Percentiles rank a stretch among this genome's conserved stretches.
phyloP scores from a whole-genome alignment of 2,888 invertebrate genomes.

The Orthosia cruda region DNA sequence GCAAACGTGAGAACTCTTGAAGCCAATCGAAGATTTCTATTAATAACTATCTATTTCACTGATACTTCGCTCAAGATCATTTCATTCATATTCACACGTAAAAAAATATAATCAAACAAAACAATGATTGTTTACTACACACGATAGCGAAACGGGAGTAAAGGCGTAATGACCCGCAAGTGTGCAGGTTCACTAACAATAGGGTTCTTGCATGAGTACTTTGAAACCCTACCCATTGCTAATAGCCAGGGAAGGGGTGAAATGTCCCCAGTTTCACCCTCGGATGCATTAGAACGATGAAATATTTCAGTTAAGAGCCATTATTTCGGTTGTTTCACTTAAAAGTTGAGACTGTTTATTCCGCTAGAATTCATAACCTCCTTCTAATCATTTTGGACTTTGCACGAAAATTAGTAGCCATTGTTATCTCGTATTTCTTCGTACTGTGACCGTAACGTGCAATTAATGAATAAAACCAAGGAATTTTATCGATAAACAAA shows the following conservation, averaged over 20 bases:
- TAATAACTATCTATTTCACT: constrained; percentile 6
- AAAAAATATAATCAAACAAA: constrained; percentile 47
- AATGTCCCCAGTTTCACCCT: constrained; percentile 66
- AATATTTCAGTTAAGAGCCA: constrained; percentile 66
- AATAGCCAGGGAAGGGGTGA: constrained; percentile 68
- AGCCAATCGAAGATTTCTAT: constrained; percentile 27
- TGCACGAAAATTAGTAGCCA: background rate
- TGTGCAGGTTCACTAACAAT: constrained; percentile 71
- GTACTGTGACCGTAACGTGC: background rate
- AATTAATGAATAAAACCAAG: constrained; percentile 3
- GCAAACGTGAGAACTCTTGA: constrained; percentile 38
- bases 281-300: constrained; percentile 54
- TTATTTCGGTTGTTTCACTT: constrained; percentile 66
- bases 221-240: constrained; percentile 70
- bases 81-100: constrained; percentile 52
- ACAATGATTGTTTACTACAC: constrained; percentile 44
- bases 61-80: constrained; percentile 31
- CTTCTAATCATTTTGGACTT: background rate
- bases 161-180: constrained; percentile 67
- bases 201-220: constrained; percentile 63
- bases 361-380: background rate
- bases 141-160: constrained; percentile 26
- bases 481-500: constrained; percentile 21
- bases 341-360: constrained; percentile 31
- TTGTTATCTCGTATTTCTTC: background rate